A percentile compares a stretch with the other conserved stretches of the same genome.
phyloP scores from a whole-genome alignment of 92 coral and sea anemone species.

The Meandrina meandrites region DNA sequence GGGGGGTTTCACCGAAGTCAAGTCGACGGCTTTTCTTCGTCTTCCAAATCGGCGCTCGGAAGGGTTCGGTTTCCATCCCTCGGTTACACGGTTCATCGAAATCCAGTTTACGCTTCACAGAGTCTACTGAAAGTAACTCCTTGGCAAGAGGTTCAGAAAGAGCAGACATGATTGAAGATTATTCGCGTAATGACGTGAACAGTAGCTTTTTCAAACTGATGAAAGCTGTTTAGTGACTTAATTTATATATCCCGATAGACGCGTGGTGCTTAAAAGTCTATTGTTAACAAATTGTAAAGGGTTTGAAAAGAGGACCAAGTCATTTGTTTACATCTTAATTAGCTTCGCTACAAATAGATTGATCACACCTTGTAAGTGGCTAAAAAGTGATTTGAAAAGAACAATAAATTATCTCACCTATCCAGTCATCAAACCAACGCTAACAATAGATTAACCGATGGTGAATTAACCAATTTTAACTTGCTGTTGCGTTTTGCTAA shows the following conservation, averaged over 20 bases:
- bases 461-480: too few relatives aligned
- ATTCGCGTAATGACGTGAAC: not conserved
- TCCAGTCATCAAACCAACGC: not conserved
- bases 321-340: slow-evolving; percentile 20
- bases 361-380: slow-evolving; percentile 30
- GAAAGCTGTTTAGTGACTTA: not conserved
- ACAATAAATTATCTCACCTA: slow-evolving; percentile 14
- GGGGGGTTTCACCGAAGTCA: slow-evolving; percentile 25
- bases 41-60: not conserved
- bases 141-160: not conserved
- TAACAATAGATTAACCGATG: not conserved
- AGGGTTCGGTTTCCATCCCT: not conserved
- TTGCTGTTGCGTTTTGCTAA: too few relatives aligned
- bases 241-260: not conserved
- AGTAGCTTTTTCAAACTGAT: slow-evolving; percentile 6
- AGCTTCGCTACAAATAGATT: not conserved
- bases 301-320: slow-evolving; percentile 7
- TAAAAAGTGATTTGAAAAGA: not conserved
- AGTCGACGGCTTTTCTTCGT: not conserved
- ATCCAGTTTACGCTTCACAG: slow-evolving; percentile 19
- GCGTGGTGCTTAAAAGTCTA: slow-evolving; percentile 4
- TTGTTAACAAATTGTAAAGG: slow-evolving; percentile 24
- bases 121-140: not conserved
- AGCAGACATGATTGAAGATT: slow-evolving; percentile 2
- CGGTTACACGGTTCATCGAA: slow-evolving; percentile 12